Conservation (phyloP, 2,888 invertebrate species). For the Agrenia bidenticulata region DNA sequence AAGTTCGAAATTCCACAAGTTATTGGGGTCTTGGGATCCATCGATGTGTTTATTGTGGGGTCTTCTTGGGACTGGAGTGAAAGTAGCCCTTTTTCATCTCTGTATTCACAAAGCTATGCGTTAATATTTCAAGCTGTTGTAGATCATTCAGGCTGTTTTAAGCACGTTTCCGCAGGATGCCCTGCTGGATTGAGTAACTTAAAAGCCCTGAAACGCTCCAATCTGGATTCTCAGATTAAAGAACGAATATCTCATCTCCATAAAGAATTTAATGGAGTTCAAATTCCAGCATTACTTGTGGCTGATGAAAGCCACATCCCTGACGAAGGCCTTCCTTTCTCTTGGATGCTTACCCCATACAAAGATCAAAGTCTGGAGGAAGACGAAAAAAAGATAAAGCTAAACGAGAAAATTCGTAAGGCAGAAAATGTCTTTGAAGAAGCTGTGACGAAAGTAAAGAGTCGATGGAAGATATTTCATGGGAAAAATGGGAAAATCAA, state of each 20-base stretch:
- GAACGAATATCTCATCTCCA: slow-evolving; percentile 13
- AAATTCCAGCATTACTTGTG: slow-evolving; percentile 13
- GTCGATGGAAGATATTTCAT: slow-evolving; percentile 44
- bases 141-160: slow-evolving; percentile 36
- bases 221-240: slow-evolving; percentile 21
- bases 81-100: slow-evolving; percentile 37
- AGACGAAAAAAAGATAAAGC: slow-evolving; percentile 28
- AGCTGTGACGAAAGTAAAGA: slow-evolving; percentile 35
- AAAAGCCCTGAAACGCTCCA: slow-evolving; percentile 29
- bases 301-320: slow-evolving; percentile 27
- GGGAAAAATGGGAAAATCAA: slow-evolving; percentile 46
- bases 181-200: slow-evolving; percentile 36
- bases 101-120: slow-evolving; percentile 37
- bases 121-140: slow-evolving; percentile 47
- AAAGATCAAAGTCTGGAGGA: slow-evolving; percentile 14
- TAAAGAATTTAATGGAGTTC: slow-evolving; percentile 10
- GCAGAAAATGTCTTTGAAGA: slow-evolving; percentile 34
- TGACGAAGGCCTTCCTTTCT: not conserved
- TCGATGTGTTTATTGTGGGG: slow-evolving; percentile 40
- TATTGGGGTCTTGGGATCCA: slow-evolving; percentile 40
- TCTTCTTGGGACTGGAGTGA: slow-evolving; percentile 37
- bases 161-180: slow-evolving; percentile 33
- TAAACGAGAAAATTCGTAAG: slow-evolving; percentile 30
- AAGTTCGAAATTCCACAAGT: slow-evolving; percentile 39
- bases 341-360: slow-evolving; percentile 21